These are phyloP conservation scores for Eueides isabella DNA, from an alignment of 1,140 invertebrate species.

Conservation along the genomic window DNA sequence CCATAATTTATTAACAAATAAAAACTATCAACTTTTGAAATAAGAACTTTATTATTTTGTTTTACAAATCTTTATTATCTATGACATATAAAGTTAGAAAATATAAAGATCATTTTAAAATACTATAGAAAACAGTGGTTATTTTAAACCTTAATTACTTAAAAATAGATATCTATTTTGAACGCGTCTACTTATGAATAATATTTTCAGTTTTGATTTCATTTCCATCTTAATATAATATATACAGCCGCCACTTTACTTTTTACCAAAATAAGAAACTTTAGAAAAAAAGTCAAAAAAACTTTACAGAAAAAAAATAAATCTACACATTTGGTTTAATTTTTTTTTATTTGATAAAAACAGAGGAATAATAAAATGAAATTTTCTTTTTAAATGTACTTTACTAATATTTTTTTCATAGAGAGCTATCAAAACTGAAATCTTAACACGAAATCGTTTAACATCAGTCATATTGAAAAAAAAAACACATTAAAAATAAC, in stretches of 20 bases:
- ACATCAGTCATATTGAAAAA: conserved; percentile 54
- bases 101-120: conserved; percentile 29
- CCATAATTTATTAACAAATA: not conserved
- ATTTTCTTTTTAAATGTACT: not conserved
- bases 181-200: conserved; percentile 48
- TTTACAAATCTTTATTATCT: conserved; percentile 31
- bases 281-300: no score
- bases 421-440: conserved; percentile 48
- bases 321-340: not conserved
- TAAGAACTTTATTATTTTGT: not conserved
- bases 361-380: not conserved
- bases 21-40: not conserved
- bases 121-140: conserved; percentile 16
- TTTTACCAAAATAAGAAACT: not conserved
- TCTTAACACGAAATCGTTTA: conserved; percentile 35
- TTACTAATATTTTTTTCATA: conserved; percentile 13
- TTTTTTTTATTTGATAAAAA: not conserved
- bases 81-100: conserved; percentile 25
- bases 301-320: not conserved
- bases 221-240: conserved; percentile 1
- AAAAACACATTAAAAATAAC: conserved; percentile 44
- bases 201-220: conserved; percentile 44
- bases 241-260: conserved; percentile 13
- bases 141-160: conserved; percentile 42
- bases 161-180: conserved; percentile 57